A percentile compares a stretch with the other conserved stretches of the same genome.
These are phyloP conservation scores for Pseudobourletiella spinata DNA, from an alignment of 1,140 invertebrate genomes.

Conservation along the genomic window DNA sequence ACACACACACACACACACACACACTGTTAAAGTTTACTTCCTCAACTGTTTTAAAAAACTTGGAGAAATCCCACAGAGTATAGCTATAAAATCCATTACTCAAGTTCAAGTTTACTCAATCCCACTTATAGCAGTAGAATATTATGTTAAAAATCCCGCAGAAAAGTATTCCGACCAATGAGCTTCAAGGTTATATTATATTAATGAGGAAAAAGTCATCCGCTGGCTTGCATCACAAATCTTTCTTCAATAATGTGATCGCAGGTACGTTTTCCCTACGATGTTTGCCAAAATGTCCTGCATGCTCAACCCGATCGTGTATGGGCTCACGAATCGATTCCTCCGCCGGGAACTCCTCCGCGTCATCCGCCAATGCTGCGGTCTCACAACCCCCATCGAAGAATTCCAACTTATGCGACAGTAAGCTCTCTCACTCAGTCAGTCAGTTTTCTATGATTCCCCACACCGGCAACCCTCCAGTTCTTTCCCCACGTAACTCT, in stretches of 20 bases:
- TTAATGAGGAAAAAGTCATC: not conserved
- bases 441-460: not conserved
- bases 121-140: no score
- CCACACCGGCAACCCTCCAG: not conserved
- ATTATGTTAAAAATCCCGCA: no score
- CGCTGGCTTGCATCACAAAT: not conserved
- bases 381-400: slow-evolving; percentile 14
- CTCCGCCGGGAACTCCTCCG: slow-evolving; percentile 14
- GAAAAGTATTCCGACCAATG: no score
- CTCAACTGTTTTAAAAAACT: no score
- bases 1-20: no score
- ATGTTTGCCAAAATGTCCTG: slow-evolving; percentile 30
- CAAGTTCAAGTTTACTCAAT: no score
- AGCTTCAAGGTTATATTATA: no score
- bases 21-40: no score
- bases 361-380: slow-evolving; percentile 5
- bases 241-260: no score
- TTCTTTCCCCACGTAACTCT: not conserved
- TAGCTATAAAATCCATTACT: no score
- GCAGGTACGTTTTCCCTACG: slow-evolving; percentile 30
- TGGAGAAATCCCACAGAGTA: no score
- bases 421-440: not conserved
- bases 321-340: slow-evolving; percentile 25
- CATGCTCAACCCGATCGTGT: slow-evolving; percentile 27
- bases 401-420: slow-evolving; percentile 17